A percentile compares a stretch with the other conserved stretches of the same genome.
Evolutionary conservation across 2,888 invertebrate genomes (phyloP).

Genomic region (Dinocampus coccinellae): DNA sequence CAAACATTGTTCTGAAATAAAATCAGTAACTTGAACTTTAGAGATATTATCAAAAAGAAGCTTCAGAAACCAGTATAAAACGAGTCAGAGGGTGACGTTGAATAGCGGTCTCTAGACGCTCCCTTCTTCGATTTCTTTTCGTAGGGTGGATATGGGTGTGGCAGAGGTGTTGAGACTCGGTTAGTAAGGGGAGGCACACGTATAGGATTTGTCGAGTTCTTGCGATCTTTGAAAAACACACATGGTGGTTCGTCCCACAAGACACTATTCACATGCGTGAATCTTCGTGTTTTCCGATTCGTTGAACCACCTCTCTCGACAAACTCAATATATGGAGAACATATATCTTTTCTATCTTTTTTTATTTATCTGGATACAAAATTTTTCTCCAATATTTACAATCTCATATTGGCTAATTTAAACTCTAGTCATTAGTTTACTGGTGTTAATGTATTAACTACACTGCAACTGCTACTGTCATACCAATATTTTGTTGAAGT

Average conservation of each 20-base stretch:
- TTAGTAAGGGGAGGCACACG: constrained; percentile 1
- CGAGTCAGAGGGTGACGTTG: neutral
- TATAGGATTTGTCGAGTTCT: constrained; percentile 15
- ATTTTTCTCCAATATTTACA: too few species aligned
- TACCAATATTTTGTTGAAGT: too few species aligned
- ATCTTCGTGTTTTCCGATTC: constrained; percentile 10
- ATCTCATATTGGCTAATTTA: too few species aligned
- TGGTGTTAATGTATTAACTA: neutral
- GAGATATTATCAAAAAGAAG: neutral
- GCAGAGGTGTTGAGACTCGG: constrained; percentile 4
- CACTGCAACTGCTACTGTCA: too few species aligned
- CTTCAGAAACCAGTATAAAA: neutral
- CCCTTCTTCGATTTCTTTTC: neutral
- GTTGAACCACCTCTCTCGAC: constrained; percentile 1
- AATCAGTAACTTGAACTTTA: neutral
- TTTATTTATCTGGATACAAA: neutral
- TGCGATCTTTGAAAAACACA: constrained; percentile 3
- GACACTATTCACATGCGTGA: constrained; percentile 12
- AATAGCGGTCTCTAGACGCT: constrained; percentile 5
- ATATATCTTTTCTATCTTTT: neutral
- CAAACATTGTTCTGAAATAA: too few species aligned
- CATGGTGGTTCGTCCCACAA: constrained; percentile 20
- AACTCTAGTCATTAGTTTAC: neutral
- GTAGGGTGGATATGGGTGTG: constrained; percentile 17
- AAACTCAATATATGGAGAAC: neutral